Conservation (phyloP, 2,113 vertebrate species). For the Coptodon bakossiorum region DNA sequence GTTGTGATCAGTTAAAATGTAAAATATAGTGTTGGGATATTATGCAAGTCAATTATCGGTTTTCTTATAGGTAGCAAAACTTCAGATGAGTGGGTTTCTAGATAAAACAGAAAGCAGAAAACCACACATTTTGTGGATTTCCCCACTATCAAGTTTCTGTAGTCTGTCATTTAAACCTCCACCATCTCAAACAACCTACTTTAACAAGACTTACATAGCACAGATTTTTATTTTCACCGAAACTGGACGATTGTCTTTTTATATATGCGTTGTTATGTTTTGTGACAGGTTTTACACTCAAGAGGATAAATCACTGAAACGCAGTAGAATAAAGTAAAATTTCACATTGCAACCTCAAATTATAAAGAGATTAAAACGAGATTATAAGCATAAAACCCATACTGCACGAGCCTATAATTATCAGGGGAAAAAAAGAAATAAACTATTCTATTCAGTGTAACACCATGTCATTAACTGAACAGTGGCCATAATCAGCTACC, state of each 20-base stretch:
- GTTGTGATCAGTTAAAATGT: neutral
- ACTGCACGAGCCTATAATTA: neutral
- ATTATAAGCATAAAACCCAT: neutral
- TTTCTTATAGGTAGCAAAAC: neutral
- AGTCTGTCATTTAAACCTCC: slow-evolving; percentile 16
- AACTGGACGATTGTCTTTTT: neutral
- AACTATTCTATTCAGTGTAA: neutral
- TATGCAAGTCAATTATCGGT: neutral
- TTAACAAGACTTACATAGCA: neutral
- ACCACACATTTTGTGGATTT: slow-evolving; percentile 21
- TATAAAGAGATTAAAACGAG: neutral
- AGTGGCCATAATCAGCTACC: neutral
- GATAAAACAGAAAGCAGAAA: slow-evolving; percentile 1
- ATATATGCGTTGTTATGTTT: neutral
- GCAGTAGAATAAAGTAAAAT: neutral
- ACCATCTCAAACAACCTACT: neutral
- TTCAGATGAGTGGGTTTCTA: neutral
- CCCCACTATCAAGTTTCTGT: neutral
- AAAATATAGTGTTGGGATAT: neutral
- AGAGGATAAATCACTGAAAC: neutral
- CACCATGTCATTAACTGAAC: slow-evolving; percentile 5
- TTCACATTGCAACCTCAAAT: neutral
- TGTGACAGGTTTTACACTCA: neutral
- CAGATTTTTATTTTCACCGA: neutral
- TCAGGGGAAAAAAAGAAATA: neutral